These are phyloP conservation scores for Brachyopa scutellaris DNA, from an alignment of 2,888 invertebrate genomes.

Conservation along the genomic window DNA sequence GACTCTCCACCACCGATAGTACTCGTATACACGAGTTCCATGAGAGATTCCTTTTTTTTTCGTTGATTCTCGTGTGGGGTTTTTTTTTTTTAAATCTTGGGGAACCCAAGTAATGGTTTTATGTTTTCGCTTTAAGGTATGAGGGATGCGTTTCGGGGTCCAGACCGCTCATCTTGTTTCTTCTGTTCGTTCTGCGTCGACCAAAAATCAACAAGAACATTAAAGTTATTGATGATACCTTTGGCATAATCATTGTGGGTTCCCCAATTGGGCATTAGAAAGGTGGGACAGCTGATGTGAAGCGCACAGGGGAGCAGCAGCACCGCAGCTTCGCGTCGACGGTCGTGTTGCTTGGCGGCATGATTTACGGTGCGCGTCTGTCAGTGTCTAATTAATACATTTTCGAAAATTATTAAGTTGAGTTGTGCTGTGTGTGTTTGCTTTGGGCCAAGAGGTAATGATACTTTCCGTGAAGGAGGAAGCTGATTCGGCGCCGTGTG, in stretches of 20 bases:
- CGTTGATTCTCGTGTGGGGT: no score
- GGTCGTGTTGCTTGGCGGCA: slow-evolving; percentile 51
- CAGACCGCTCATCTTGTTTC: slow-evolving; percentile 47
- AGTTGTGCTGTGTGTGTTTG: slow-evolving; percentile 62
- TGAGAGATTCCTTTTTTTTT: slow-evolving; percentile 44
- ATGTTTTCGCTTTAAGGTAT: slow-evolving; percentile 58
- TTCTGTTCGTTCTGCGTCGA: slow-evolving; percentile 50
- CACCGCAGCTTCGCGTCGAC: slow-evolving; percentile 39
- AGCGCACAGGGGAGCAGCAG: slow-evolving; percentile 28
- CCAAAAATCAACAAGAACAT: slow-evolving; percentile 73
- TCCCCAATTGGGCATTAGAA: slow-evolving; percentile 71
- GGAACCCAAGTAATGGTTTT: slow-evolving; percentile 62
- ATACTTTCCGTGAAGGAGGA: slow-evolving; percentile 40
- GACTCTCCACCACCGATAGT: slow-evolving; percentile 20
- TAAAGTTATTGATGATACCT: slow-evolving; percentile 73
- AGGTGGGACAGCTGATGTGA: slow-evolving; percentile 61
- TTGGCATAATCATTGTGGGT: slow-evolving; percentile 72
- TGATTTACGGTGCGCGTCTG: slow-evolving; percentile 73
- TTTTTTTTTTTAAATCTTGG: not conserved
- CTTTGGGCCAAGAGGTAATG: slow-evolving; percentile 55
- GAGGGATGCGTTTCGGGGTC: slow-evolving; percentile 48
- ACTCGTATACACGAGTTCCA: slow-evolving; percentile 23
- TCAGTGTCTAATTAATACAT: slow-evolving; percentile 73
- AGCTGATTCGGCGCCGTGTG: slow-evolving; percentile 67
- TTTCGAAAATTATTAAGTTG: slow-evolving; percentile 72